A percentile compares a stretch with the other conserved stretches of the same genome.
phyloP scores from a whole-genome alignment of 2,797 vertebrate species.

The Ambastaia sidthimunki region DNA sequence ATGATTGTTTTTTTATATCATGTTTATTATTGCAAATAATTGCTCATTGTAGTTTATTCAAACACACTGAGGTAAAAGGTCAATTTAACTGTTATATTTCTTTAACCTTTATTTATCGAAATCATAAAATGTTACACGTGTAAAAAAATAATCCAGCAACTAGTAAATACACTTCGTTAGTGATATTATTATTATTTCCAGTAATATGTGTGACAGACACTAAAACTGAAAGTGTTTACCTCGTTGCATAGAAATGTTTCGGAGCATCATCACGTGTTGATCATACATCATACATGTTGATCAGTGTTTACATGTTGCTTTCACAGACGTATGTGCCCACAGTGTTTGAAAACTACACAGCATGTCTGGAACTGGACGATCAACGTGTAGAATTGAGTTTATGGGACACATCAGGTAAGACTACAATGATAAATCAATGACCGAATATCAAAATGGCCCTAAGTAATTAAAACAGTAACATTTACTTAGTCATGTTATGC shows the following conservation, averaged over 20 bases:
- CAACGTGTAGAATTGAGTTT: conserved; percentile 94
- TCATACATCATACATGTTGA: neutral
- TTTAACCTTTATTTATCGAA: neutral
- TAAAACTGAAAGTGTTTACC: neutral
- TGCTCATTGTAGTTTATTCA: neutral
- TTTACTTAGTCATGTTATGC: conserved; percentile 2
- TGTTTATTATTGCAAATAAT: neutral
- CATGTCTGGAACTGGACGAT: conserved; percentile 92
- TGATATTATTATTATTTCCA: neutral
- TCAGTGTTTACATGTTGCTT: conserved; percentile 13
- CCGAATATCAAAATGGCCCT: neutral
- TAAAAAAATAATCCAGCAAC: neutral
- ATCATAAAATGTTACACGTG: neutral
- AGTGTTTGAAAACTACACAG: conserved; percentile 98
- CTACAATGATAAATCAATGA: neutral
- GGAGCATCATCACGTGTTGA: neutral
- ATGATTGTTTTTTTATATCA: neutral
- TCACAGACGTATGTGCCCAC: conserved; percentile 93
- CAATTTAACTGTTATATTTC: neutral
- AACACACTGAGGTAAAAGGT: neutral
- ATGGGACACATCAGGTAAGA: conserved; percentile 95
- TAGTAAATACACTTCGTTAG: neutral
- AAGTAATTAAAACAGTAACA: neutral
- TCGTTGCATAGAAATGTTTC: no score
- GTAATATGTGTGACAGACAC: neutral